phyloP scores from a whole-genome alignment of 2,888 invertebrate genomes.

The Hypomecis atomaria region DNA sequence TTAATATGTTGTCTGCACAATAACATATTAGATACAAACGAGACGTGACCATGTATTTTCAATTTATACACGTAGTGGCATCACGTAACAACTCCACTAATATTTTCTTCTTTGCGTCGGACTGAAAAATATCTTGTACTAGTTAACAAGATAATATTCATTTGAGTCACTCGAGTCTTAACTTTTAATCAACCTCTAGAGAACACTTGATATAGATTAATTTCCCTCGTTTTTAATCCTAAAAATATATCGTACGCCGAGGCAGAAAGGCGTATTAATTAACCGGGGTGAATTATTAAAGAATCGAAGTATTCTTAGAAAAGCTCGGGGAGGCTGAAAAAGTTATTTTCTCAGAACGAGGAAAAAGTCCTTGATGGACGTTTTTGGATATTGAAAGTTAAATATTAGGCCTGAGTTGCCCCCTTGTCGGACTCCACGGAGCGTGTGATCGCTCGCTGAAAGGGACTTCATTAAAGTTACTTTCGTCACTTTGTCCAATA shows the following conservation, averaged over 20 bases:
- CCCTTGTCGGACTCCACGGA: conserved; percentile 12
- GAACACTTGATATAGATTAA: conserved; percentile 11
- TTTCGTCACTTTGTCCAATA: conserved; percentile 7
- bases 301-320: conserved; percentile 17
- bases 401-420: conserved; percentile 32
- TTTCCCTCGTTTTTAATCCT: conserved; percentile 13
- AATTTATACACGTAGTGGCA: too few relatives aligned
- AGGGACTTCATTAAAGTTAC: conserved; percentile 15
- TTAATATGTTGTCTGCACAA: too few relatives aligned
- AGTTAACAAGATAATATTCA: background rate
- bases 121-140: too few relatives aligned
- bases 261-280: conserved; percentile 26
- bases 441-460: conserved; percentile 28
- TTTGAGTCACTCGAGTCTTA: background rate
- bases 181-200: conserved; percentile 17
- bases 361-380: conserved; percentile 30
- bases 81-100: too few relatives aligned
- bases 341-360: conserved; percentile 13
- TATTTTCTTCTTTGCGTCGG: too few relatives aligned
- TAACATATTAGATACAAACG: too few relatives aligned
- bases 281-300: conserved; percentile 29
- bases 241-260: conserved; percentile 18
- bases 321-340: conserved; percentile 8
- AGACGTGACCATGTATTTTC: too few relatives aligned
- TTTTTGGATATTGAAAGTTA: conserved; percentile 42